Base-by-base conservation (phyloP, 1,140 invertebrate genomes). In the Neodiprion virginianus region DNA sequence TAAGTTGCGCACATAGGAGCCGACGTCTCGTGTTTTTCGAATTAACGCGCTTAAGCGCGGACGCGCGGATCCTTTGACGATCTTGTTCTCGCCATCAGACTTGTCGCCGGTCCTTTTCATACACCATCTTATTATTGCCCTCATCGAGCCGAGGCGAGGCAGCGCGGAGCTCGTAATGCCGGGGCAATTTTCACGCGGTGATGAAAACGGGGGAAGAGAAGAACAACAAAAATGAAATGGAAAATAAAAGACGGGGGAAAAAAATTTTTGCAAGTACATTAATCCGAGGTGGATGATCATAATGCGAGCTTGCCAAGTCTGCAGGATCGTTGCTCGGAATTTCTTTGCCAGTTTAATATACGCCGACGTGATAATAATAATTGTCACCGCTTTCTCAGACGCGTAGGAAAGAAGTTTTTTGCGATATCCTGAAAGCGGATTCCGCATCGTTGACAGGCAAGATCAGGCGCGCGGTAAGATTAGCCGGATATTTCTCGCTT, bases 81-180 rank as follows among this genome's bases (percentile, higher is more conserved):
- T 83, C 81, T 80, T 83, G 82, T 83, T 83, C 81, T 77, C 82
- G 75, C 82, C 80, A 80, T 83, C 78, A 79, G 79, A 75, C 75
- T 75, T 79, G 80, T 83, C 79, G 75, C 77, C 81, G 76, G 79
- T 11, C 67, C 67, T 23, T 21, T 23, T 12, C 11, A 69, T 69
- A 14, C 12, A 14, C n/a, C 40, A 23, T 69, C 11, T 69, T 14
- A 69, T 69, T 69, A 69, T 47, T 23, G 21, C 21, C 17, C 12
- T 65, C 23, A 69, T 23, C 67, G 17, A 11, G 21, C 14, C 14
- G 67, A 14, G 67, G 21, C 21, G 40, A 69, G 10, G 21, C 23
- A 11, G 53, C 11, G 5, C n/a, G 67, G 12, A 14, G 21, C 23
- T 21, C 21, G 21, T 69, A 47, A 69, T 61, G n/a, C n/a, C 53